phyloP scores from a whole-genome alignment of 2,797 vertebrate species.

The Fringilla coelebs region DNA sequence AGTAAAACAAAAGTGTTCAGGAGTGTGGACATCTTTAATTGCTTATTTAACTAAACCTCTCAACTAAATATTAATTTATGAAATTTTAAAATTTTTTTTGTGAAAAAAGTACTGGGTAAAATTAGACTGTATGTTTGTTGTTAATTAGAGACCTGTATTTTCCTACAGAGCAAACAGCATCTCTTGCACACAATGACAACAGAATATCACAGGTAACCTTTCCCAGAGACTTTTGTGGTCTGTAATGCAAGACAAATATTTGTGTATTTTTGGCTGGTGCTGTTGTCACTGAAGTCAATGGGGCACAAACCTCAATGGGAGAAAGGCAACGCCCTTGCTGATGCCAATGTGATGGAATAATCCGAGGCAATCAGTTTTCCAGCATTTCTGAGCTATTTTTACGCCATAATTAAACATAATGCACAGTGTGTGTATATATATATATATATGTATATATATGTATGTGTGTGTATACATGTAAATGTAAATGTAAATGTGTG shows the following conservation, averaged over 20 bases:
- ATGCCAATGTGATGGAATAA: background rate
- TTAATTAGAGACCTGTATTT: background rate
- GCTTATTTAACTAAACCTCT: background rate
- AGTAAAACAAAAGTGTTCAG: background rate
- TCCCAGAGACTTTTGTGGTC: background rate
- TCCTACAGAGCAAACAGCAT: background rate
- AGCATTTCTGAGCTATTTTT: background rate
- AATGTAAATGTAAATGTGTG: background rate
- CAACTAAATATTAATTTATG: background rate
- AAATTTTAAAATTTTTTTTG: background rate
- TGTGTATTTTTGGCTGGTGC: background rate
- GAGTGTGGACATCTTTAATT: background rate
- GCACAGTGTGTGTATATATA: accelerated
- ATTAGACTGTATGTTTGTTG: background rate
- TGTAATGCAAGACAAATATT: background rate
- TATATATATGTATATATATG: accelerated
- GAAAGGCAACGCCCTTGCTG: background rate
- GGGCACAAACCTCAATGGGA: accelerated
- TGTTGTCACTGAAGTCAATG: background rate
- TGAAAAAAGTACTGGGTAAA: background rate
- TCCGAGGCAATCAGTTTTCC: background rate
- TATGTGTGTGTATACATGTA: accelerated
- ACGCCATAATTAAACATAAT: accelerated
- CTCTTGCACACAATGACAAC: background rate
- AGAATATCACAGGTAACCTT: background rate